These are phyloP conservation scores for Leptinotarsa texana DNA, from an alignment of 1,140 invertebrate species.

Conservation along the genomic window DNA sequence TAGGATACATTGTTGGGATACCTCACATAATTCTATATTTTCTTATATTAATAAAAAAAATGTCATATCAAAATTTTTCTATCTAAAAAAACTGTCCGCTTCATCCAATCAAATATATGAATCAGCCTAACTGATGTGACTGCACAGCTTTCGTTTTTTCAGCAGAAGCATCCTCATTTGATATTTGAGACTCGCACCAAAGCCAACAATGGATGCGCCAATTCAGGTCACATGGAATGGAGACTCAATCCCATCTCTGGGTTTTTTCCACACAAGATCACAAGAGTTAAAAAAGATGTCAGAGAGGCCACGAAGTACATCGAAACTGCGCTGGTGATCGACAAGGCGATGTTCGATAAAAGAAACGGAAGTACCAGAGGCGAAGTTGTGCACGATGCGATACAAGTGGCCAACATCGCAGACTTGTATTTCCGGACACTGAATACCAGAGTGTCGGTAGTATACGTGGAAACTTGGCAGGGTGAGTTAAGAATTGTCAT, in stretches of 20 bases:
- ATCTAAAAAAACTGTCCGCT: not conserved
- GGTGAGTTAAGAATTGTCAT: conserved; percentile 45
- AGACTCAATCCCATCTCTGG: conserved; percentile 63
- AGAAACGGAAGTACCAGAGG: conserved; percentile 85
- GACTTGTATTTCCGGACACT: conserved; percentile 82
- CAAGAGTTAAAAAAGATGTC: conserved; percentile 70
- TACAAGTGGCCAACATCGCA: conserved; percentile 95
- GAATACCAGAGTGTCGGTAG: conserved; percentile 89
- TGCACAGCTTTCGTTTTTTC: conserved; percentile 67
- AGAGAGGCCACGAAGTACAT: conserved; percentile 89
- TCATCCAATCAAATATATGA: not conserved
- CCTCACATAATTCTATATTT: not conserved
- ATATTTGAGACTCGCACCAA: conserved; percentile 90
- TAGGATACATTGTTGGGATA: not conserved
- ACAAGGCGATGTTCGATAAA: conserved; percentile 93
- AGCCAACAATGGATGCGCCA: conserved; percentile 85
- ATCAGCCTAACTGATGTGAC: conserved; percentile 41
- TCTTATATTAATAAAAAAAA: not conserved
- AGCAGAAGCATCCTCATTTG: conserved; percentile 95
- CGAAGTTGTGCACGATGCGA: conserved; percentile 90
- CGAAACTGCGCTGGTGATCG: conserved; percentile 88
- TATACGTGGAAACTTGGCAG: conserved; percentile 96
- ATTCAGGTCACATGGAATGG: conserved; percentile 77
- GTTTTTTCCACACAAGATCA: conserved; percentile 42
- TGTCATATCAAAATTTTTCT: not conserved